These are phyloP conservation scores for Acyrthosiphon pisum DNA, from an alignment of 1,140 invertebrate genomes.

Conservation along the genomic window DNA sequence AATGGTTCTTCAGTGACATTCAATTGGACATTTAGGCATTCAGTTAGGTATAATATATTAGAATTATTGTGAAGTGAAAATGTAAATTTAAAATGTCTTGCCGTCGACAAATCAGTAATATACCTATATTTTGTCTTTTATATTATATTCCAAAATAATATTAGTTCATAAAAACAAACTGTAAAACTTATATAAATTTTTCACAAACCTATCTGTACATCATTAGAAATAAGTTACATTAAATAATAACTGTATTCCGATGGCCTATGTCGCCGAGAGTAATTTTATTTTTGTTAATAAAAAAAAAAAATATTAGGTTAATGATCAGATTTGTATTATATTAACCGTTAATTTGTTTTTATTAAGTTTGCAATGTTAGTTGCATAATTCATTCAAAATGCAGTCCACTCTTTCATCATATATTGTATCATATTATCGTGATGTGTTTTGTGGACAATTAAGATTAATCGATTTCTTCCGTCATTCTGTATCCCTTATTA, in stretches of 20 bases:
- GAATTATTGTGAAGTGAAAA: neutral
- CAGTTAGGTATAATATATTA: neutral
- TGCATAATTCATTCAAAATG: neutral
- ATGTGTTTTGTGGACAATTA: neutral
- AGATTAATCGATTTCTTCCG: neutral
- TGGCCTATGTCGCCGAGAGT: too few relatives aligned
- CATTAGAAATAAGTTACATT: too few relatives aligned
- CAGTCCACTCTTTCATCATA: neutral
- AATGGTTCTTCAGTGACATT: neutral
- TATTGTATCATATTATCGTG: neutral
- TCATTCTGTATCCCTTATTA: neutral
- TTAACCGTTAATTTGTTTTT: neutral
- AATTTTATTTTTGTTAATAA: too few relatives aligned
- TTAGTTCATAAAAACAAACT: too few relatives aligned
- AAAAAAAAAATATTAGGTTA: neutral
- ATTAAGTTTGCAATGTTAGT: neutral
- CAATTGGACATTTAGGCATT: neutral
- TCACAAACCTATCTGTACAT: too few relatives aligned
- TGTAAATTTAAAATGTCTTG: neutral
- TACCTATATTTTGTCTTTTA: too few relatives aligned
- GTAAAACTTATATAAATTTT: too few relatives aligned
- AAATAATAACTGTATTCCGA: too few relatives aligned
- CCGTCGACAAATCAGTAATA: neutral
- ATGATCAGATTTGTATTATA: neutral
- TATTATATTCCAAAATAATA: neutral